Evolutionary conservation across 2,888 invertebrate genomes (phyloP), one percentile per base, ranked within the genome.

Genomic region (Acronicta alni): DNA sequence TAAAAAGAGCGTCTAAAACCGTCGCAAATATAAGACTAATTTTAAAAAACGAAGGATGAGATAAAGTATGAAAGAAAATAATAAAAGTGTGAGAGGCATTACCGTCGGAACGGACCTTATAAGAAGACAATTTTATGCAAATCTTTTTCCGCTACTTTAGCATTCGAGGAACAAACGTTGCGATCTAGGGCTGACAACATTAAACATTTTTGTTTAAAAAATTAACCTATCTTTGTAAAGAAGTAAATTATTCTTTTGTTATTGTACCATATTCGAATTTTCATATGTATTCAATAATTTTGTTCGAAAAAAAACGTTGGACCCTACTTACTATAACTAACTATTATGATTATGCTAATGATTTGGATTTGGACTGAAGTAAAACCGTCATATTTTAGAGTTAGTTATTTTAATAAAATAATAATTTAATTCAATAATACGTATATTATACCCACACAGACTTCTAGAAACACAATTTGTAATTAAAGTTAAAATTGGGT

Each of bases 101-200:
- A 83, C 75, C 72, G 76, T 61, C 60, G 67, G 75, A 72, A 57
- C 72, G 83, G 83, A 83, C 87, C 86, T 87, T 85, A 85, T 84
- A 90, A 89, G 91, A 89, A 91, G 91, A 89, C 88, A 89, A 89
- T 91, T 92, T 91, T 90, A 92, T 92, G 91, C 87, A 88, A 92
- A 92, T 91, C 89, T 89, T 90, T 90, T 90, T 90, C 89, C 89
- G 89, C 88, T 86, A 86, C 87, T 92, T 92, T 90, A 91, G 83
- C 89, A 84, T 89, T 89, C 85, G 83, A 85, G 88, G 84, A 84
- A 87, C 85, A 87, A 90, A 88, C 79, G 85, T 80, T 52, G 58
- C 74, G 54, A 43, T 45, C 42, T 77, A 88, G 89, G 89, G 87
- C 64, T 89, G 77, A 9, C 77, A 58, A 14, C 9, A 15, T 38